Percentiles rank a stretch among this genome's conserved stretches.
Evolutionary conservation across 1,140 invertebrate species (phyloP).

Genomic region (Cotesia glomerata): DNA sequence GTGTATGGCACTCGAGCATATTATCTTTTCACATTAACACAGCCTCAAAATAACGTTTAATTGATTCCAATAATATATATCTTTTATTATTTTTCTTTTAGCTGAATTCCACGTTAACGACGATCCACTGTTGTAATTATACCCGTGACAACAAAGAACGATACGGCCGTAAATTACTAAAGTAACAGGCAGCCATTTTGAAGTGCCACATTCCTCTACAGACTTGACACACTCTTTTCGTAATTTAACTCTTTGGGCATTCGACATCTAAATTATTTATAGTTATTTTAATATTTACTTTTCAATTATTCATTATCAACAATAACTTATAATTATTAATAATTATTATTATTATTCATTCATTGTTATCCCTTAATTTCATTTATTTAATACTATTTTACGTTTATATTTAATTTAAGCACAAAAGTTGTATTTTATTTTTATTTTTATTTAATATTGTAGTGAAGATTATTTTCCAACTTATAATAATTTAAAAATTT

Average conservation of each 20-base stretch:
- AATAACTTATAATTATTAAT: no score
- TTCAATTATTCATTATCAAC: no score
- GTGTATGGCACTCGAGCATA: constrained; percentile 47
- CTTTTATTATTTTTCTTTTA: constrained; percentile 35
- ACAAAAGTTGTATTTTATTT: no score
- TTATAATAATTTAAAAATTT: no score
- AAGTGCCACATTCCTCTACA: constrained; percentile 64
- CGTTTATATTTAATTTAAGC: no score
- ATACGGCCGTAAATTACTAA: constrained; percentile 64
- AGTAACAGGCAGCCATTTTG: constrained; percentile 66
- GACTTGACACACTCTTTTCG: constrained; percentile 58
- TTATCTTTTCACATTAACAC: constrained; percentile 43
- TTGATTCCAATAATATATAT: constrained; percentile 32
- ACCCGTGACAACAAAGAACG: constrained; percentile 61
- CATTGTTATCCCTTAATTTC: no score
- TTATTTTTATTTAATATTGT: no score
- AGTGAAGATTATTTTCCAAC: no score
- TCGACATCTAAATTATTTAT: neutral
- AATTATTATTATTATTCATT: no score
- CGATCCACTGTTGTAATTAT: constrained; percentile 45
- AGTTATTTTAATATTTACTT: no score
- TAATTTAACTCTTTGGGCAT: constrained; percentile 46
- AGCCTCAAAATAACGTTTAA: constrained; percentile 28
- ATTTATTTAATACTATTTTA: no score
- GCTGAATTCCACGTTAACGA: constrained; percentile 19